Evolutionary conservation across 92 coral and sea anemone genomes (phyloP), one percentile per base, ranked within the genome.

Genomic region (Galaxea fascicularis): DNA sequence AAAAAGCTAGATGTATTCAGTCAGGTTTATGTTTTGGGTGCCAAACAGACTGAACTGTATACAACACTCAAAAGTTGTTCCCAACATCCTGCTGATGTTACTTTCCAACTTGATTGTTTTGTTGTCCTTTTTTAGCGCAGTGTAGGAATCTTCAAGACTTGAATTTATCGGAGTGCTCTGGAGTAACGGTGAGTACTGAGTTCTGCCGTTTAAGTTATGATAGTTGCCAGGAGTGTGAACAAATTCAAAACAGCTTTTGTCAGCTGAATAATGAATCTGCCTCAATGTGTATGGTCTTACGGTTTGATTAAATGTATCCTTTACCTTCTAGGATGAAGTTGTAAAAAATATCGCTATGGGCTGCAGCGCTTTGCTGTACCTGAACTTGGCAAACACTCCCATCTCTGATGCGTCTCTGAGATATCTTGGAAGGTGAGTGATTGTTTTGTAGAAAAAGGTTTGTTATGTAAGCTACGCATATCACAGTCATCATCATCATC

Each of bases 111-210:
- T 2, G 22, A 1, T 22, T 16, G 30, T 64, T 7, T 64, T 65
- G 10, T 41, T 27, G 27, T 71, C 26, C 52, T 74, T 49, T 53
- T 65, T 53, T 63, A 96, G 98, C 96, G 8, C 98, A 96, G 60
- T 96, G 95, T 62, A 94, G 98, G 80, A 96, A 96, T 82, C 90
- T 96, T 29, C 98, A 96, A 76, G 98, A 96, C 84, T 84, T 96
- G 25, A 96, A 96, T 66, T 88, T 96, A 35, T 92, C 98, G 16
- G 98, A 96, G 47, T 90, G 95, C 29, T 16, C 65, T 35, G 98
- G 98, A 11, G 92, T 92, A 9, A 92, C 93, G 13, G 99, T 96
- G 86, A 66, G 99, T 86, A 35, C 8, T 15, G 26, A 27, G 4
- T 47, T 39, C 2, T 31, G 27, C 30, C 10, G 44, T 56, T 64